Percentiles rank a stretch among this genome's conserved stretches.
Evolutionary conservation across 2,888 invertebrate species (phyloP).

Genomic region (Rosalia funebris): DNA sequence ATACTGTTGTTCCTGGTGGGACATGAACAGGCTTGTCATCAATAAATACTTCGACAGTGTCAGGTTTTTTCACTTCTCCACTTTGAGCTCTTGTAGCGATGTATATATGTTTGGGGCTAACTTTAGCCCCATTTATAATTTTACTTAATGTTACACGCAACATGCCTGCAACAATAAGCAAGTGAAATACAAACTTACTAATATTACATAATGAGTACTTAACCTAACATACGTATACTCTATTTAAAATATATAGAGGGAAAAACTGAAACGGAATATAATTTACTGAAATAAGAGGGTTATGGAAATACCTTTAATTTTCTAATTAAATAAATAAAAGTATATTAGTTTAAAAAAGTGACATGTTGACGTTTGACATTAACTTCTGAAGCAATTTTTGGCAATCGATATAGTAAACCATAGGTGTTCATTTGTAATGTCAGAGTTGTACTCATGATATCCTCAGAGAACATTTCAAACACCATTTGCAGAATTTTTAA

Average conservation of each 20-base stretch:
- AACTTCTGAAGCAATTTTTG: neutral
- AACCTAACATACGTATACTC: conserved; percentile 14
- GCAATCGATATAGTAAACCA: too few species aligned
- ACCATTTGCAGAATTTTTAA: too few species aligned
- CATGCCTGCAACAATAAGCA: conserved; percentile 65
- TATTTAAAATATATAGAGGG: neutral
- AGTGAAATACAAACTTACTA: neutral
- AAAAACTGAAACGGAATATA: neutral
- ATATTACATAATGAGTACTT: conserved; percentile 36
- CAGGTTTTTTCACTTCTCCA: conserved; percentile 61
- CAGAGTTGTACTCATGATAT: too few species aligned
- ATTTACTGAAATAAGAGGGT: neutral
- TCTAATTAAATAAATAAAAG: conserved; percentile 13
- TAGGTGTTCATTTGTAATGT: too few species aligned
- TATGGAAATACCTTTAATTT: conserved; percentile 6
- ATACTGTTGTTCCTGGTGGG: conserved; percentile 94
- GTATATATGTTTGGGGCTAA: conserved; percentile 55
- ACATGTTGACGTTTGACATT: conserved; percentile 23
- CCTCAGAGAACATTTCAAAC: too few species aligned
- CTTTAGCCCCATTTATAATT: conserved; percentile 67
- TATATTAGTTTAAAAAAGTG: conserved; percentile 11
- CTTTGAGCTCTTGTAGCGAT: conserved; percentile 49
- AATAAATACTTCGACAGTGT: conserved; percentile 94
- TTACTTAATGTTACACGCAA: conserved; percentile 79
- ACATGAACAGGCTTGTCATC: conserved; percentile 96